These are phyloP conservation scores for Caenorhabditis doughertyi DNA, from an alignment of 2,888 invertebrate species.

Conservation along the genomic window DNA sequence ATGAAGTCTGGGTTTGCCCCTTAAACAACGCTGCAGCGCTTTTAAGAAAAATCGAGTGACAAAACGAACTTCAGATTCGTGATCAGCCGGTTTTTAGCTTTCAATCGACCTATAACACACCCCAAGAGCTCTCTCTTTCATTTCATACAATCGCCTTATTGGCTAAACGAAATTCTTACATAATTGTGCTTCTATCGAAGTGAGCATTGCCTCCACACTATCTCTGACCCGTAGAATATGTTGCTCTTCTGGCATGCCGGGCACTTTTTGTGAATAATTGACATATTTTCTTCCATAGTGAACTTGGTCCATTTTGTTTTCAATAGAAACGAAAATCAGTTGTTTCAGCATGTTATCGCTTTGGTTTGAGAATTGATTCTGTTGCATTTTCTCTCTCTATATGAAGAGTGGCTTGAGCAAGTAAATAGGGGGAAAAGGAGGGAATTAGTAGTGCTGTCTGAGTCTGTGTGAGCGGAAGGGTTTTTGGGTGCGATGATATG, in stretches of 20 bases:
- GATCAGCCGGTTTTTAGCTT: no score
- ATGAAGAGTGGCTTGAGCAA: neutral
- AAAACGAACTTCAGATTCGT: no score
- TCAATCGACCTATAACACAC: no score
- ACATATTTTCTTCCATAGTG: neutral
- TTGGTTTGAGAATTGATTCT: neutral
- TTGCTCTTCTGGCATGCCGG: constrained; percentile 19
- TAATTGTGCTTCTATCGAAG: neutral
- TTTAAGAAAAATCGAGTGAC: no score
- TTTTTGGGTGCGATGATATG: constrained; percentile 10
- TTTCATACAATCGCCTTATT: no score
- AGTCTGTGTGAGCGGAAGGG: constrained; percentile 13
- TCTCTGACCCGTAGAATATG: constrained; percentile 25
- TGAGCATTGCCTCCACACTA: constrained; percentile 30
- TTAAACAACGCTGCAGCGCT: no score
- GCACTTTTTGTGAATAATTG: neutral
- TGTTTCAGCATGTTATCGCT: constrained; percentile 8
- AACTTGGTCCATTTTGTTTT: constrained; percentile 28
- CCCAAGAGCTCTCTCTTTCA: no score
- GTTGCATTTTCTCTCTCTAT: neutral
- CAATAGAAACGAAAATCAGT: constrained; percentile 15
- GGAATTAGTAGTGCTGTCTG: neutral
- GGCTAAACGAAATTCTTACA: no score
- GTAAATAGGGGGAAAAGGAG: neutral
- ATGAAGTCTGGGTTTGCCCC: no score